Conservation (phyloP, 2,113 vertebrate genomes). For the Poeciliopsis prolifica region DNA sequence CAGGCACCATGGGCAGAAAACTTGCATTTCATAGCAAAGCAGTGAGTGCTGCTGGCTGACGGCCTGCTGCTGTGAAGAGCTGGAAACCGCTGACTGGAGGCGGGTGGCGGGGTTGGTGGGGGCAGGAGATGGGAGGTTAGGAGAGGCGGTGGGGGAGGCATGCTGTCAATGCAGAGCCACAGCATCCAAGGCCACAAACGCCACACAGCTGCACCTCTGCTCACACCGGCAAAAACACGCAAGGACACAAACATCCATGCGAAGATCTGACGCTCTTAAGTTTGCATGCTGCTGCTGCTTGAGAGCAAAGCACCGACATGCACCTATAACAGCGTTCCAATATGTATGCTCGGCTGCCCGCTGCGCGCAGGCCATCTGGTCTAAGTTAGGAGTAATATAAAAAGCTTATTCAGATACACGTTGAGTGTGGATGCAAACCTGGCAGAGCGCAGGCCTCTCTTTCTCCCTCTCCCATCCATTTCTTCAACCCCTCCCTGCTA, state of each 20-base stretch:
- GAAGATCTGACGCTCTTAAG: conserved; percentile 15
- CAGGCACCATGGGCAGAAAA: conserved; percentile 59
- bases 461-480: conserved; percentile 51
- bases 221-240: conserved; percentile 25
- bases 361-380: conserved; percentile 83
- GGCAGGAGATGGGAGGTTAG: neutral
- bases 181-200: conserved; percentile 58
- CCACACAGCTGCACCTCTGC: conserved; percentile 46
- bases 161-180: conserved; percentile 67
- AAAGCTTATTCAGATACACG: conserved; percentile 84
- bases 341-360: conserved; percentile 64
- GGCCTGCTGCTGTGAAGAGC: conserved; percentile 60
- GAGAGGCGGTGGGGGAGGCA: conserved; percentile 44
- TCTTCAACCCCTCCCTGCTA: conserved; percentile 58
- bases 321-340: conserved; percentile 57
- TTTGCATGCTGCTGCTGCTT: conserved; percentile 21
- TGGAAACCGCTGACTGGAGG: conserved; percentile 69
- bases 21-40: conserved; percentile 59
- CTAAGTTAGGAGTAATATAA: conserved; percentile 85
- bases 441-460: conserved; percentile 62
- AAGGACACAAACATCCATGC: conserved; percentile 34
- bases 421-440: conserved; percentile 84
- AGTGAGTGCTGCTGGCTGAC: conserved; percentile 57
- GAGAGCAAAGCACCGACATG: neutral
- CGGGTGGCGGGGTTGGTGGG: too few species aligned